Evolutionary conservation across 2,797 vertebrate species (phyloP).

Genomic region (Pseudopleuronectes americanus): DNA sequence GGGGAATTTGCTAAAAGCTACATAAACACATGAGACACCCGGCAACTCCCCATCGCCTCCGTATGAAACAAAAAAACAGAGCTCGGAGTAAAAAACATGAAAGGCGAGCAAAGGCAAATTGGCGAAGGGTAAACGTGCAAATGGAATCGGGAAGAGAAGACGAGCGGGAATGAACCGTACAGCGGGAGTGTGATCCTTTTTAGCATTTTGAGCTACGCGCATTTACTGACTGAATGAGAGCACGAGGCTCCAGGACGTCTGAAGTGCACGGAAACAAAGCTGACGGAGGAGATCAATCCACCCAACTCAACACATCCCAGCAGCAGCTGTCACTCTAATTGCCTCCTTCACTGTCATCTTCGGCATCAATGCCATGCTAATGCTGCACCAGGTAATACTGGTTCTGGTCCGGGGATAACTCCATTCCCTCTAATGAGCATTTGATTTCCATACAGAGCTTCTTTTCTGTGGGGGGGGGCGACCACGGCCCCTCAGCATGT

Average conservation of each 20-base stretch:
- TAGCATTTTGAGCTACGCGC: slow-evolving; percentile 54
- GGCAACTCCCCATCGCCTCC: slow-evolving; percentile 17
- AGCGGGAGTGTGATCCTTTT: slow-evolving; percentile 51
- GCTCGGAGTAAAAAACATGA: slow-evolving; percentile 43
- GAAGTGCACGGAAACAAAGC: slow-evolving; percentile 56
- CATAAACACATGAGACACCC: slow-evolving; percentile 7
- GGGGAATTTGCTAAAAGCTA: too few relatives aligned
- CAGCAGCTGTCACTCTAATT: slow-evolving; percentile 78
- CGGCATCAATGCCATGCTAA: slow-evolving; percentile 66
- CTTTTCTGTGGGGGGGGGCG: slow-evolving; percentile 16
- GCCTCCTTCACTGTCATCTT: slow-evolving; percentile 66
- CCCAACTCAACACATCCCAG: slow-evolving; percentile 48
- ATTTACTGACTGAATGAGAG: slow-evolving; percentile 45
- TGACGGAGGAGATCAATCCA: slow-evolving; percentile 66
- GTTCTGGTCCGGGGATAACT: slow-evolving; percentile 46
- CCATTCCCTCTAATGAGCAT: slow-evolving; percentile 68
- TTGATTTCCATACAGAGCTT: slow-evolving; percentile 61
- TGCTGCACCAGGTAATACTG: slow-evolving; percentile 61
- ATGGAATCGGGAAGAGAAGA: slow-evolving; percentile 15
- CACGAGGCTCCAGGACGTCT: slow-evolving; percentile 39
- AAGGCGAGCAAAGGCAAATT: slow-evolving; percentile 28
- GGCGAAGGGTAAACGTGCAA: slow-evolving; percentile 30
- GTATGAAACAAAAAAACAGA: slow-evolving; percentile 40
- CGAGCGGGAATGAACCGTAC: slow-evolving; percentile 18
- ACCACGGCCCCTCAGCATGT: slow-evolving; percentile 44